Conservation (phyloP, 92 coral and sea anemone genomes). For the Scolanthus callimorphus region DNA sequence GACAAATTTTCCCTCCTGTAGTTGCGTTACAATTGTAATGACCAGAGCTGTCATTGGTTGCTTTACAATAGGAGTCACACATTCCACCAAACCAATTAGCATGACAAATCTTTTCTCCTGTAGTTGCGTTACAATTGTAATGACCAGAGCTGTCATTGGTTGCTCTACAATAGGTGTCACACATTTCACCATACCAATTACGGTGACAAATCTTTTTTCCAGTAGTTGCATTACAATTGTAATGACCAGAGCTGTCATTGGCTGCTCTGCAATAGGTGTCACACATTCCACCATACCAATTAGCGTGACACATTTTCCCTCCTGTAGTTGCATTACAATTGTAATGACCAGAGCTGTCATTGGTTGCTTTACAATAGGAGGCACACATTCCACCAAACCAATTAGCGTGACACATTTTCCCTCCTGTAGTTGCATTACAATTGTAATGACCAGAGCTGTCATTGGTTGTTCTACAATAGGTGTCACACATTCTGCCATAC, state of each 20-base stretch:
- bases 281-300: slow-evolving; percentile 46
- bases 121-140: slow-evolving; percentile 39
- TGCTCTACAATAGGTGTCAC: slow-evolving; percentile 36
- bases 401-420: slow-evolving; percentile 31
- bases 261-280: slow-evolving; percentile 34
- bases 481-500: slow-evolving; percentile 46
- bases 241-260: slow-evolving; percentile 43
- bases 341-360: slow-evolving; percentile 56
- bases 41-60: slow-evolving; percentile 21
- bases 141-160: slow-evolving; percentile 28
- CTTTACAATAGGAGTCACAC: slow-evolving; percentile 40
- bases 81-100: slow-evolving; percentile 57
- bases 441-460: slow-evolving; percentile 46
- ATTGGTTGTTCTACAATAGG: slow-evolving; percentile 33
- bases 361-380: slow-evolving; percentile 42
- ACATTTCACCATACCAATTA: slow-evolving; percentile 65
- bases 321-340: slow-evolving; percentile 53
- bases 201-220: slow-evolving; percentile 37
- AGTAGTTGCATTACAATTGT: slow-evolving; percentile 36
- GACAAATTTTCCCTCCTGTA: slow-evolving; percentile 39
- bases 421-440: slow-evolving; percentile 43
- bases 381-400: slow-evolving; percentile 62
- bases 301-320: slow-evolving; percentile 31
- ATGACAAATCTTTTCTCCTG: slow-evolving; percentile 56
- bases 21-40: slow-evolving; percentile 43